Evolutionary conservation across 2,113 vertebrate genomes (phyloP), one percentile per base, ranked within the genome.

Genomic region (Centropristis striata): DNA sequence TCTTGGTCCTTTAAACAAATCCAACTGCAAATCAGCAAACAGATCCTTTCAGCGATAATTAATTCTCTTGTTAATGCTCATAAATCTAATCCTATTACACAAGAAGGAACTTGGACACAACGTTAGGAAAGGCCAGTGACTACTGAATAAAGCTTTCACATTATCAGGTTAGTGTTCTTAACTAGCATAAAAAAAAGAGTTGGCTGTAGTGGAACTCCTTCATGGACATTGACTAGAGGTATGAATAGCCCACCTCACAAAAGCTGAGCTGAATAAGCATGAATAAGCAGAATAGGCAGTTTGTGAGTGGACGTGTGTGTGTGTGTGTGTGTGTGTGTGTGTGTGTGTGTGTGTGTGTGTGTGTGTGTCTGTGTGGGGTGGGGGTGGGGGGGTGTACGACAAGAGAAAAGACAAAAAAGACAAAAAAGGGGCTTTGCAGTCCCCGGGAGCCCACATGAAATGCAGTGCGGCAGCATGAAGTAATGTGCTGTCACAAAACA

Each of bases 251-350:
- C 41, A 65, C 63, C 68, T 61, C 74, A 91, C 85, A 92, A 93
- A 92, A 84, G 89, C 79, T 46, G 74, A 74, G 90, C 73, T 88
- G 89, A 94, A 91, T 83, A 88, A 80, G 91, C 90, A 89, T 88
- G 89, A 94, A 91, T 83, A 88, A 80, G 91, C 90, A 89, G 86
- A 91, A 85, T 84, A 68, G 86, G 86, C 64, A 81, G 88, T 87
- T 85, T 90, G 84, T 53, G 77, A 65, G 80, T 78, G 86, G 78
- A 76, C 42, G 60, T 86, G 86, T 66, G n/a, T n/a, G n/a, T n/a
- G n/a, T n/a, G n/a, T n/a, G n/a, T n/a, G n/a, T n/a, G n/a, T n/a
- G n/a, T n/a, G n/a, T n/a, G n/a, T n/a, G n/a, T n/a, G n/a, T n/a
- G n/a, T n/a, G n/a, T n/a, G n/a, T n/a, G n/a, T n/a, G n/a, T n/a